These are phyloP conservation scores for Paratrypauchen microcephalus DNA, from an alignment of 2,797 vertebrate species.

Conservation along the genomic window DNA sequence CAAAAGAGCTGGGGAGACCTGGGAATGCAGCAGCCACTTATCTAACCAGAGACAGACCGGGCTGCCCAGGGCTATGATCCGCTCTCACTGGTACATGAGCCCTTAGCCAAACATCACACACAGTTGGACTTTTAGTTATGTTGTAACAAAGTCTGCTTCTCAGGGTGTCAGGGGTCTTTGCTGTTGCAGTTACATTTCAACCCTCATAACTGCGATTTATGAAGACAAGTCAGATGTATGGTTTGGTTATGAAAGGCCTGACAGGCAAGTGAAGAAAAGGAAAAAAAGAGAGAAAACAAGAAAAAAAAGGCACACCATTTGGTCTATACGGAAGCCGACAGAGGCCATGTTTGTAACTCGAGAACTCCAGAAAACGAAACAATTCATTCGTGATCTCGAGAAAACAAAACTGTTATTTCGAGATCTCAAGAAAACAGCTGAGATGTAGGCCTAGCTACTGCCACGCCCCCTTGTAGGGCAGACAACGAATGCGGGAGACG, in stretches of 20 bases:
- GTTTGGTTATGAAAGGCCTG: neutral
- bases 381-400: too few relatives aligned
- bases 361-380: too few relatives aligned
- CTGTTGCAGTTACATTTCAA: neutral
- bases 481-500: too few relatives aligned
- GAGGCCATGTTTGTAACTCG: too few relatives aligned
- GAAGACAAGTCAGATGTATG: neutral
- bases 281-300: too few relatives aligned
- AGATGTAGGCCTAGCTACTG: too few relatives aligned
- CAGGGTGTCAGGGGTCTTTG: neutral
- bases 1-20: conserved; percentile 36
- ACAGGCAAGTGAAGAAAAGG: too few relatives aligned
- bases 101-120: conserved; percentile 49
- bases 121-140: conserved; percentile 41
- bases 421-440: too few relatives aligned
- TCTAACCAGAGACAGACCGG: conserved; percentile 54
- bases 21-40: conserved; percentile 59
- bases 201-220: neutral
- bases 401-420: too few relatives aligned
- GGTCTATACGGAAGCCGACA: too few relatives aligned
- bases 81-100: conserved; percentile 44
- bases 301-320: too few relatives aligned
- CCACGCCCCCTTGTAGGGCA: too few relatives aligned
- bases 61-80: conserved; percentile 38
- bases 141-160: conserved; percentile 38